Evolutionary conservation across 2,888 invertebrate species (phyloP).

Genomic region (Abscondita cerata): DNA sequence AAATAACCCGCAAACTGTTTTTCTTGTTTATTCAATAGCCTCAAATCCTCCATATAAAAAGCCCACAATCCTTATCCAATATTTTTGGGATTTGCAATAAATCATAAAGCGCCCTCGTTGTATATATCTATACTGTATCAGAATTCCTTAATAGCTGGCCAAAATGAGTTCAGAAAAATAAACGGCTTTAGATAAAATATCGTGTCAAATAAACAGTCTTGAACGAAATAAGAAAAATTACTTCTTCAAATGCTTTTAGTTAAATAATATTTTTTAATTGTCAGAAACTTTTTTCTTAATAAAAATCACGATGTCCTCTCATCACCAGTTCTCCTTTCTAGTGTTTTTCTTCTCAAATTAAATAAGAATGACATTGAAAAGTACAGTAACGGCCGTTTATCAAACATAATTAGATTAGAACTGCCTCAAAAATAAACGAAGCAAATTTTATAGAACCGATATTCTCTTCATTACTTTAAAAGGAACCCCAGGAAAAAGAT

Average conservation of each 20-base stretch:
- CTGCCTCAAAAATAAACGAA: slow-evolving; percentile 31
- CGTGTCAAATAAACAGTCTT: slow-evolving; percentile 22
- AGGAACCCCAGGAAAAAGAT: slow-evolving; percentile 2
- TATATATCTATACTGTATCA: slow-evolving; percentile 21
- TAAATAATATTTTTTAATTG: too few relatives aligned
- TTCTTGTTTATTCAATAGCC: too few relatives aligned
- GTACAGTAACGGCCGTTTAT: slow-evolving; percentile 28
- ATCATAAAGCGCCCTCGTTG: slow-evolving; percentile 17
- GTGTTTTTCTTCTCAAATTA: too few relatives aligned
- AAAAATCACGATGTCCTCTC: too few relatives aligned
- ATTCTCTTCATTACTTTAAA: slow-evolving; percentile 30
- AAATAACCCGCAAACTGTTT: too few relatives aligned
- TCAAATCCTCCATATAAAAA: background rate
- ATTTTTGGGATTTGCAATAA: slow-evolving; percentile 21
- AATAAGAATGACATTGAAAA: slow-evolving; percentile 33
- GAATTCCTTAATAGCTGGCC: slow-evolving; percentile 25
- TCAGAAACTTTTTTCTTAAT: too few relatives aligned
- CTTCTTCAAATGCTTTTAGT: too few relatives aligned
- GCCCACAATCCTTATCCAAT: slow-evolving; percentile 7
- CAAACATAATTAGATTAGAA: slow-evolving; percentile 33
- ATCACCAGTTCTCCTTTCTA: too few relatives aligned
- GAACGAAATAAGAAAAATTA: slow-evolving; percentile 20
- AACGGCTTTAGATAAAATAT: slow-evolving; percentile 17
- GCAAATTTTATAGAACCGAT: slow-evolving; percentile 27
- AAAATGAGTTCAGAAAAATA: slow-evolving; percentile 24